Percentiles rank a stretch among this genome's conserved stretches.
Evolutionary conservation across 2,113 vertebrate species (phyloP).

Genomic region (Vidua macroura): DNA sequence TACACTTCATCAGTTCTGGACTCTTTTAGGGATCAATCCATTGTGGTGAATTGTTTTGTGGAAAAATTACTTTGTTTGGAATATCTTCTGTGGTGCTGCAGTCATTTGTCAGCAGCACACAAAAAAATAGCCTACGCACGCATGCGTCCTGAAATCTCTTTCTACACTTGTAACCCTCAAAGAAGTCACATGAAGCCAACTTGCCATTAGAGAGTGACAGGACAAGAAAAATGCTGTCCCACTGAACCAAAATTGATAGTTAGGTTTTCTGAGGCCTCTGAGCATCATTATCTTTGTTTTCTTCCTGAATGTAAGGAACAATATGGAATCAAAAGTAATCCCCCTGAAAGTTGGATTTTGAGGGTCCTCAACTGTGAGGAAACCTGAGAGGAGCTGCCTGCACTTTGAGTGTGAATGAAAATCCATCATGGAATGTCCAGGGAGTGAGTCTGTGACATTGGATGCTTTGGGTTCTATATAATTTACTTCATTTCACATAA

Average conservation of each 20-base stretch:
- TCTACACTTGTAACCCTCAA: background rate
- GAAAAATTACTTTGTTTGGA: constrained; percentile 63
- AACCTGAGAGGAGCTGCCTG: background rate
- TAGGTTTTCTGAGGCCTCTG: background rate
- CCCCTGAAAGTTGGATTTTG: background rate
- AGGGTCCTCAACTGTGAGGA: background rate
- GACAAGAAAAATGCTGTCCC: background rate
- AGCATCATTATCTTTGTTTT: background rate
- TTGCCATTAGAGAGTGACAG: background rate
- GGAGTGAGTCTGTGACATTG: background rate
- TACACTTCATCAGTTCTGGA: constrained; percentile 50
- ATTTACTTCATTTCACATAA: background rate
- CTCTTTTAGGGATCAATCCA: background rate
- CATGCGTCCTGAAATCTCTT: background rate
- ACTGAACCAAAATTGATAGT: background rate
- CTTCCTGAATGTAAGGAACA: background rate
- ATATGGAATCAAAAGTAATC: background rate
- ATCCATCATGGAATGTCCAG: background rate
- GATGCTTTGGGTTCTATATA: background rate
- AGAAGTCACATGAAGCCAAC: background rate
- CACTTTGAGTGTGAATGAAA: background rate
- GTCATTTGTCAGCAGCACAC: constrained; percentile 18
- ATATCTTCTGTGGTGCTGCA: constrained; percentile 48
- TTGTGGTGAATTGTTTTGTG: constrained; percentile 50
- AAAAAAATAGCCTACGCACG: accelerated